Conservation (phyloP, 2,888 invertebrate genomes). For the Sarcophaga variegata region DNA sequence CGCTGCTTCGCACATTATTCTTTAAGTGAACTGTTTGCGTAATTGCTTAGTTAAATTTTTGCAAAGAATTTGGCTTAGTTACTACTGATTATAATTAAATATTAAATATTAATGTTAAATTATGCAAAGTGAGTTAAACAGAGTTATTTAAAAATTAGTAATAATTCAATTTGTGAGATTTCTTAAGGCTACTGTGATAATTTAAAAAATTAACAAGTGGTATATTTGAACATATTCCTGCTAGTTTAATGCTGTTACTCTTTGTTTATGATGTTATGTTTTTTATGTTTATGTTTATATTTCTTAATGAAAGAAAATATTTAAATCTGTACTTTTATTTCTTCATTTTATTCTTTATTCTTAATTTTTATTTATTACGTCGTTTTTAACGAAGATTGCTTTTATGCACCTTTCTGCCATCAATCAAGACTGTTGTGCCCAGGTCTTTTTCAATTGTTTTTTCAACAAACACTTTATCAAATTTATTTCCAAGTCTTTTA, state of each 20-base stretch:
- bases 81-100: slow-evolving; percentile 15
- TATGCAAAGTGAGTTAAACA: slow-evolving; percentile 12
- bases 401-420: slow-evolving; percentile 39
- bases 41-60: slow-evolving; percentile 1
- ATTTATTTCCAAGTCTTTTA: slow-evolving; percentile 43
- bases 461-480: slow-evolving; percentile 50
- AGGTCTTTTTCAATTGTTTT: slow-evolving; percentile 46
- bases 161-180: not conserved
- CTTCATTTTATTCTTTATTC: no score
- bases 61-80: slow-evolving; percentile 31
- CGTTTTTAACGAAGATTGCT: slow-evolving; percentile 32
- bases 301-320: slow-evolving; percentile 19
- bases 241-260: slow-evolving; percentile 4
- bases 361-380: no score
- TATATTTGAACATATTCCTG: slow-evolving; percentile 23
- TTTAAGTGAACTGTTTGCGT: not conserved
- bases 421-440: not conserved
- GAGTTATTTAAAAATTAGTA: slow-evolving; percentile 21
- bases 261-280: no score
- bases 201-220: slow-evolving; percentile 40
- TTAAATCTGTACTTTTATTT: not conserved
- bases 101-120: slow-evolving; percentile 4
- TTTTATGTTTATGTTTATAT: not conserved
- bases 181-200: not conserved
- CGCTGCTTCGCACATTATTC: slow-evolving; percentile 2